A percentile compares a stretch with the other conserved stretches of the same genome.
Evolutionary conservation across 2,888 invertebrate species (phyloP).

Genomic region (Limnephilus rhombicus): DNA sequence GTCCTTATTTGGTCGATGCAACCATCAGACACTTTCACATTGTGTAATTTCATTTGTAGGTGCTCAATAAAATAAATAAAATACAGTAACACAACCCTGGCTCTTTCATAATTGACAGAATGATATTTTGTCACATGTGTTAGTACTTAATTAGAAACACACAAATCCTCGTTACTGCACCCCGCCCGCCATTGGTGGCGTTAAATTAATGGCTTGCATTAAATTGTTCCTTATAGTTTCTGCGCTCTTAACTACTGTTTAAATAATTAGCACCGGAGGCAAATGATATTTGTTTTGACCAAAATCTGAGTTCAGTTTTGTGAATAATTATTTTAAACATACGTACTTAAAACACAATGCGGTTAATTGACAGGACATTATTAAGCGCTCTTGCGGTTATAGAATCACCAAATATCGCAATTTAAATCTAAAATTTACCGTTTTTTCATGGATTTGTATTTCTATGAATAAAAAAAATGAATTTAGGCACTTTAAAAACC

Average conservation of each 20-base stretch:
- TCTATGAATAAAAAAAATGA: not conserved
- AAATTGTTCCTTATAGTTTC: not conserved
- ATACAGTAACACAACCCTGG: not conserved
- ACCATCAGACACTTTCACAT: too few relatives aligned
- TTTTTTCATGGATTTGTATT: not conserved
- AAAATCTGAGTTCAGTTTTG: not conserved
- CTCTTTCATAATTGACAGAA: not conserved
- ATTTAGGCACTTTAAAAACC: not conserved
- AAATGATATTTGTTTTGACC: not conserved
- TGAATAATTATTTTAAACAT: not conserved
- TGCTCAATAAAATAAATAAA: not conserved
- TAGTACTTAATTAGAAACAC: constrained; percentile 66
- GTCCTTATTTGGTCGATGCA: too few relatives aligned
- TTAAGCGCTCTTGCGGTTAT: too few relatives aligned
- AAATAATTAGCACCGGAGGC: not conserved
- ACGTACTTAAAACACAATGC: not conserved
- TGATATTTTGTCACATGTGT: constrained; percentile 62
- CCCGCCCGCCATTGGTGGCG: constrained; percentile 19
- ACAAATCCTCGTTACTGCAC: constrained; percentile 61
- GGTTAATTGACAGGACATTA: not conserved
- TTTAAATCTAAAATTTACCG: too few relatives aligned
- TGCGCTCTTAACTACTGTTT: not conserved
- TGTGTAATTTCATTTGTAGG: not conserved
- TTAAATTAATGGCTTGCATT: not conserved
- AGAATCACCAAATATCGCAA: too few relatives aligned